These are phyloP conservation scores for Clanis bilineata DNA, from an alignment of 2,888 invertebrate species.

Conservation along the genomic window DNA sequence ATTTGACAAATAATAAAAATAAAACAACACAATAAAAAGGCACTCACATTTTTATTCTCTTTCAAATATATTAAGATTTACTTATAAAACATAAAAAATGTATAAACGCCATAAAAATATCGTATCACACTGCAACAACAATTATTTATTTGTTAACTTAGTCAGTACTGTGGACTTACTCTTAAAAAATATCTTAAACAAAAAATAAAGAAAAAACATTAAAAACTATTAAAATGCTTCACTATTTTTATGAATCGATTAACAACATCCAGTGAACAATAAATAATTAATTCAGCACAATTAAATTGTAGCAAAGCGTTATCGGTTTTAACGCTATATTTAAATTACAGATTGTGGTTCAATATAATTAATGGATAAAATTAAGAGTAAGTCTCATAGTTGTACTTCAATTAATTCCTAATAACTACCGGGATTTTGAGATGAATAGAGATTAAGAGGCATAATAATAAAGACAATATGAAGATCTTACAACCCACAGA, in stretches of 20 bases:
- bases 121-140: constrained; percentile 70
- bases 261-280: too few species aligned
- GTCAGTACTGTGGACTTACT: constrained; percentile 35
- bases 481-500: too few species aligned
- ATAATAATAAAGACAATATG: too few species aligned
- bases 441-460: not conserved
- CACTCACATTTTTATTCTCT: constrained; percentile 68
- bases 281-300: too few species aligned
- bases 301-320: too few species aligned
- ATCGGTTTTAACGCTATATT: too few species aligned
- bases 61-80: constrained; percentile 76
- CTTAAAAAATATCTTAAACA: not conserved
- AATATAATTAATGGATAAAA: not conserved
- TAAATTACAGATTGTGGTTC: too few species aligned
- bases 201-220: not conserved
- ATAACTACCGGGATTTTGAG: not conserved
- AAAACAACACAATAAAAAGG: constrained; percentile 57
- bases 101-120: constrained; percentile 62
- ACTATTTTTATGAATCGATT: too few species aligned
- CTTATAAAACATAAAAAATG: constrained; percentile 65
- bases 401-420: constrained; percentile 5
- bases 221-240: too few species aligned
- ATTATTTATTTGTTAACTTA: constrained; percentile 37
- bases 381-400: constrained; percentile 20
- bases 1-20: constrained; percentile 30